phyloP scores from a whole-genome alignment of 1,140 invertebrate species.

The Euborellia annulipes region DNA sequence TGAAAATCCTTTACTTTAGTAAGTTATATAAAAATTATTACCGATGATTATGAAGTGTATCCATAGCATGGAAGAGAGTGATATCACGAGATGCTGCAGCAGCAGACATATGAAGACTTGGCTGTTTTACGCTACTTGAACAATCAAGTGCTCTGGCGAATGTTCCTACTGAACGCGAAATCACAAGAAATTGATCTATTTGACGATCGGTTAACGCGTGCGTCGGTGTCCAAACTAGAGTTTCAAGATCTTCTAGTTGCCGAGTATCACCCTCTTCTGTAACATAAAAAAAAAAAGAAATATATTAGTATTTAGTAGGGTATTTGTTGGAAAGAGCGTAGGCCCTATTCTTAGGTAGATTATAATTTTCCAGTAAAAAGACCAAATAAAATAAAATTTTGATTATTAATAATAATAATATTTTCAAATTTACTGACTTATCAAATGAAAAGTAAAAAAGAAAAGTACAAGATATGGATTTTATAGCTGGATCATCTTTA shows the following conservation, averaged over 20 bases:
- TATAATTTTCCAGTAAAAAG: no score
- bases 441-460: no score
- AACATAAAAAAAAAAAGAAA: constrained; percentile 18
- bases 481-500: no score
- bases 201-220: constrained; percentile 83
- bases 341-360: no score
- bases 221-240: constrained; percentile 83
- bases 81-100: constrained; percentile 96
- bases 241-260: constrained; percentile 67
- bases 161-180: constrained; percentile 93
- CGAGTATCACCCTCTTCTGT: constrained; percentile 59
- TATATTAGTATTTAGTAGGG: neutral
- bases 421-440: no score
- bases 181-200: constrained; percentile 97
- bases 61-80: constrained; percentile 97
- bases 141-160: constrained; percentile 97
- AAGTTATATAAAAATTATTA: no score
- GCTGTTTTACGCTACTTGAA: constrained; percentile 94
- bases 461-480: no score
- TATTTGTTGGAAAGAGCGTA: no score
- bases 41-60: constrained; percentile 79
- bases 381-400: no score
- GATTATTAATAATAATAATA: no score
- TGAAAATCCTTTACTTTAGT: no score
- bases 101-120: constrained; percentile 95